Evolutionary conservation across 2,113 vertebrate genomes (phyloP).

Genomic region (Carollia perspicillata): DNA sequence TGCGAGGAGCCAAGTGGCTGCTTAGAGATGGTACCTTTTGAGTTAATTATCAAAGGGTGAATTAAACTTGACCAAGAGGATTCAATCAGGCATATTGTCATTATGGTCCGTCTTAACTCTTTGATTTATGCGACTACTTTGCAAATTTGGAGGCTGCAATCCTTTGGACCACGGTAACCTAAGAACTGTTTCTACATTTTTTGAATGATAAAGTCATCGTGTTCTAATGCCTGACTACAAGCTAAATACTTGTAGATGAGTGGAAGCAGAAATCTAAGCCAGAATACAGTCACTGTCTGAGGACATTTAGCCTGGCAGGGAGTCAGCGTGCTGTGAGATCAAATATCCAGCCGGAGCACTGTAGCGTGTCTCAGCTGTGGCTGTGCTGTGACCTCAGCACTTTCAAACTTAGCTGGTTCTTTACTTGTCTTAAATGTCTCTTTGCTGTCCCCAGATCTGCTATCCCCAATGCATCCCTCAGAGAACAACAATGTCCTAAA

Average conservation of each 20-base stretch:
- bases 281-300: not conserved
- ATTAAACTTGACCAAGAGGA: not conserved
- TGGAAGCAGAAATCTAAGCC: not conserved
- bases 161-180: not conserved
- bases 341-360: not conserved
- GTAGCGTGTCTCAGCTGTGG: not conserved
- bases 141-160: not conserved
- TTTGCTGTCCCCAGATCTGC: not conserved
- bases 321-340: not conserved
- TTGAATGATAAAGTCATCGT: not conserved
- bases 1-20: not conserved
- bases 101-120: not conserved
- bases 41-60: constrained; percentile 12
- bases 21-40: not conserved
- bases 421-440: not conserved
- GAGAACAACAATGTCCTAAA: not conserved
- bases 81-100: not conserved
- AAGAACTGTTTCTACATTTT: not conserved
- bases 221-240: not conserved
- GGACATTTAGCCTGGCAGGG: not conserved
- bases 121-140: not conserved
- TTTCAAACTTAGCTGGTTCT: constrained; percentile 1
- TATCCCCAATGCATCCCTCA: not conserved
- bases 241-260: not conserved
- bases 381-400: not conserved